These are phyloP conservation scores for Coenonympha arcania DNA, from an alignment of 2,888 invertebrate genomes.

Conservation along the genomic window DNA sequence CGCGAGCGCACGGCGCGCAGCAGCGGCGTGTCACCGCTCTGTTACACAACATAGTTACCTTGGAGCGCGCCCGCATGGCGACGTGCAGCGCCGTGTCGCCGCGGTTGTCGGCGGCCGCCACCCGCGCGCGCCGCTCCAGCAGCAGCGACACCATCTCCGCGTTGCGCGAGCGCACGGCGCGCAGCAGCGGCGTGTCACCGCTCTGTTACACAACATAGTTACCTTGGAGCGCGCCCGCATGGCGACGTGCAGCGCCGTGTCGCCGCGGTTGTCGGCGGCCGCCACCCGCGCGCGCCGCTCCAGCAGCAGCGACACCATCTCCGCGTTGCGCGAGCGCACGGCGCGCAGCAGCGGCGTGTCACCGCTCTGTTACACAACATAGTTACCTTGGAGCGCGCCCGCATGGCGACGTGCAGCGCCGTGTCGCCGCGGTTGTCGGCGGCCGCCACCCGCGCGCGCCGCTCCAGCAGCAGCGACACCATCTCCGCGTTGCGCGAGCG, in stretches of 20 bases:
- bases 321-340: constrained; percentile 91
- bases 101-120: constrained; percentile 89
- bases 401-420: constrained; percentile 82
- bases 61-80: constrained; percentile 94
- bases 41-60: constrained; percentile 54
- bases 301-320: constrained; percentile 91
- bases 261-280: constrained; percentile 92
- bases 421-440: constrained; percentile 95
- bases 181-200: constrained; percentile 93
- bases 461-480: constrained; percentile 91
- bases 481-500: constrained; percentile 92
- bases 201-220: constrained; percentile 73
- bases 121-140: constrained; percentile 93
- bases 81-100: constrained; percentile 97
- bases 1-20: constrained; percentile 92
- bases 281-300: constrained; percentile 95
- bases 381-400: constrained; percentile 87
- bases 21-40: constrained; percentile 95
- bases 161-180: constrained; percentile 93
- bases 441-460: constrained; percentile 93
- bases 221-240: constrained; percentile 93
- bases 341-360: constrained; percentile 94
- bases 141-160: constrained; percentile 92
- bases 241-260: constrained; percentile 96
- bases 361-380: constrained; percentile 79